Percentiles rank a stretch among this genome's conserved stretches.
Conservation (phyloP, 1,140 invertebrate genomes). For the Drosophila azteca region DNA sequence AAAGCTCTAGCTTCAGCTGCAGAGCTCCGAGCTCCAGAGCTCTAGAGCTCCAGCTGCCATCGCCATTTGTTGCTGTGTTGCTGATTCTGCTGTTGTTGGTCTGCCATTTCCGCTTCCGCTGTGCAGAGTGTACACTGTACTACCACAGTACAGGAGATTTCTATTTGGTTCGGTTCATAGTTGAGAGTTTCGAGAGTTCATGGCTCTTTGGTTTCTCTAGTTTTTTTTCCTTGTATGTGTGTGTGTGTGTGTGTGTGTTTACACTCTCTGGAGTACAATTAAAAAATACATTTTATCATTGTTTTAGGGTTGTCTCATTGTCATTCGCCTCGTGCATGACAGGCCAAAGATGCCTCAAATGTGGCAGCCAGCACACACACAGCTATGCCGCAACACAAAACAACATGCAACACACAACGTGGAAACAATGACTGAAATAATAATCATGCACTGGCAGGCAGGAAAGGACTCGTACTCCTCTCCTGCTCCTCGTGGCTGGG, state of each 20-base stretch:
- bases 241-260: slow-evolving; percentile 15
- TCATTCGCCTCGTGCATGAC: slow-evolving; percentile 52
- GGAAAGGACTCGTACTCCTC: slow-evolving; percentile 21
- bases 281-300: slow-evolving; percentile 79
- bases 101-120: slow-evolving; percentile 78
- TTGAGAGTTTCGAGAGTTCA: slow-evolving; percentile 64
- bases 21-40: not conserved
- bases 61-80: slow-evolving; percentile 43
- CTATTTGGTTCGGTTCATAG: slow-evolving; percentile 26
- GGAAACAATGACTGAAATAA: slow-evolving; percentile 59
- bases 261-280: slow-evolving; percentile 63
- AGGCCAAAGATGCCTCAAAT: slow-evolving; percentile 76
- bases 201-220: slow-evolving; percentile 49
- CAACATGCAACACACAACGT: slow-evolving; percentile 30
- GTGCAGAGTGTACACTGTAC: no score
- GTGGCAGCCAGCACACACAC: slow-evolving; percentile 48
- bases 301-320: slow-evolving; percentile 56
- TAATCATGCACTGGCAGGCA: slow-evolving; percentile 51
- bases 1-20: not conserved
- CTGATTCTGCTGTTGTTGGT: slow-evolving; percentile 29
- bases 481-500: slow-evolving; percentile 14
- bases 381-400: slow-evolving; percentile 22
- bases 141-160: no score
- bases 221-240: not conserved
- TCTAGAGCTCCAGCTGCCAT: slow-evolving; percentile 43